Evolutionary conservation across 1,140 invertebrate species (phyloP).

Genomic region (Limonius californicus): DNA sequence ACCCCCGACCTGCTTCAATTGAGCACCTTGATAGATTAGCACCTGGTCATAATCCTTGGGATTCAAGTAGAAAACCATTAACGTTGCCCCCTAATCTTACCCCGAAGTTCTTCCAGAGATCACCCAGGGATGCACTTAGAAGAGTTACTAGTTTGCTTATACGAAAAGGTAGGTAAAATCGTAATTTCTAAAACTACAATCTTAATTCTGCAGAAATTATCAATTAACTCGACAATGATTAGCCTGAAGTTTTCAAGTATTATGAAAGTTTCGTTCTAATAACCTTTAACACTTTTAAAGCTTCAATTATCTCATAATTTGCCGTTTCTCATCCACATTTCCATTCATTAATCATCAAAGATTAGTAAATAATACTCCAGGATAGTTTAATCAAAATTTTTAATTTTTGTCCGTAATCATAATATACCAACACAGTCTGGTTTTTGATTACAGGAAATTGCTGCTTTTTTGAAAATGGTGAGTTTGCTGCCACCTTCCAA

Average conservation of each 20-base stretch:
- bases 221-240: too few relatives aligned
- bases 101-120: conserved; percentile 81
- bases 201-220: too few relatives aligned
- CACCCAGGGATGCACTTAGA: conserved; percentile 75
- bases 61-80: conserved; percentile 63
- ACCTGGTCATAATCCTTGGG: conserved; percentile 50
- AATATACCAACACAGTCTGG: conserved; percentile 6
- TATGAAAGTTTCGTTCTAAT: too few relatives aligned
- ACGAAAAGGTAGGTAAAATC: conserved; percentile 76
- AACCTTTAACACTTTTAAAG: too few relatives aligned
- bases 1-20: conserved; percentile 72
- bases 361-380: too few relatives aligned
- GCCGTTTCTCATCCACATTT: too few relatives aligned
- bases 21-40: conserved; percentile 74
- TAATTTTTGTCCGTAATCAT: background rate
- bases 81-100: conserved; percentile 81
- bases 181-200: too few relatives aligned
- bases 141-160: conserved; percentile 84
- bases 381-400: too few relatives aligned
- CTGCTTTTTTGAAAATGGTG: conserved; percentile 11
- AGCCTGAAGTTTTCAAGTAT: too few relatives aligned
- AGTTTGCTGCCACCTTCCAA: background rate
- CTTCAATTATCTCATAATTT: too few relatives aligned
- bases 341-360: too few relatives aligned
- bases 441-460: conserved; percentile 11